Evolutionary conservation across 2,113 vertebrate species (phyloP).

Genomic region (Todiramphus chloris): DNA sequence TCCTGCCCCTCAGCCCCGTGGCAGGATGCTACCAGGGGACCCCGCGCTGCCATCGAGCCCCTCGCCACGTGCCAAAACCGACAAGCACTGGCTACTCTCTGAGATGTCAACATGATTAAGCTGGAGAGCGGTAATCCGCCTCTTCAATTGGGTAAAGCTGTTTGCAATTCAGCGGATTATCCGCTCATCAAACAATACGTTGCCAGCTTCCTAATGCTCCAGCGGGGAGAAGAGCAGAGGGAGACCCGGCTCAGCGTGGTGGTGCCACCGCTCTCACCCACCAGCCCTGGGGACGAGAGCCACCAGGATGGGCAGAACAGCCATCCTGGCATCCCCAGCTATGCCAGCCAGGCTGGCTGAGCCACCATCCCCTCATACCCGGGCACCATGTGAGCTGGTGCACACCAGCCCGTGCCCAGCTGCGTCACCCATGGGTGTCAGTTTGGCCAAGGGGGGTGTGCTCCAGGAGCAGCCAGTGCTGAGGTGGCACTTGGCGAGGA

Average conservation of each 20-base stretch:
- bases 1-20: neutral
- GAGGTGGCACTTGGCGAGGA: neutral
- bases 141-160: constrained; percentile 70
- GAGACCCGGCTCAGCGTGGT: neutral
- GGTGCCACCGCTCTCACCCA: neutral
- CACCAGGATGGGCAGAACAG: neutral
- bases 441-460: neutral
- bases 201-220: constrained; percentile 56
- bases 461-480: neutral
- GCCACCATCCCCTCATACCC: neutral
- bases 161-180: constrained; percentile 71
- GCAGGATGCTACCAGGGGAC: fast-evolving
- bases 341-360: neutral
- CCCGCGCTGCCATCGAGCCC: neutral
- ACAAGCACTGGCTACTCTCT: constrained; percentile 42
- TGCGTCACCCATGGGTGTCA: neutral
- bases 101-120: constrained; percentile 65
- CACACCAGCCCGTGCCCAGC: neutral
- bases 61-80: neutral
- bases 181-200: constrained; percentile 59
- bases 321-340: fast-evolving
- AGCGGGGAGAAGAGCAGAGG: neutral
- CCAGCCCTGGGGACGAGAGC: neutral
- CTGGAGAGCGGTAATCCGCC: constrained; percentile 60
- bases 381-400: fast-evolving